Base-by-base conservation (phyloP, 2,888 invertebrate genomes). In the Eristalinus aeneus region DNA sequence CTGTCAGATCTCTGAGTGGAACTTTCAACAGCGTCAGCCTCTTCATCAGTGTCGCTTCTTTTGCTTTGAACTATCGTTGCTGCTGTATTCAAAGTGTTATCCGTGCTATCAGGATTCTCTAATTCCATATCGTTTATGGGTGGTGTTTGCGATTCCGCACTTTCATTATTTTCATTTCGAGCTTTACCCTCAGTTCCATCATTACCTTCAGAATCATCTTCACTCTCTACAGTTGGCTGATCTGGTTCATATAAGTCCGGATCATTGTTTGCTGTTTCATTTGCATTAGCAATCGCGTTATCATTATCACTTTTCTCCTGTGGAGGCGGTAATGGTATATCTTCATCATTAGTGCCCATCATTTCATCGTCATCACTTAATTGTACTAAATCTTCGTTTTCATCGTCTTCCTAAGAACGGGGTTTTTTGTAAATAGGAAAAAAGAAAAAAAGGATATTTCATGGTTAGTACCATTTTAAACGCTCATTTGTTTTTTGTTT, bases 351-450 rank as follows among this genome's bases (percentile, higher is more conserved):
- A 54, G 58, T 74, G 64, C 64, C 69, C 61, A 36, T 77, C 46
- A 58, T 73, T 36, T 91, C 91, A 63, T 93, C 92, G 83, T 91
- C 91, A 89, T 91, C 92, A 88, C 91, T 92, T 89, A 92, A 91
- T 90, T 92, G 92, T 83, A 92, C 92, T 90, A 93, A 91, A 91
- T 92, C 92, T 90, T 93, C 93, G 87, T 92, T 92, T 89, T 91
- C 91, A 88, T 92, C 93, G 89, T 94, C 94, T 86, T 94, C 93
- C 92, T 92, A 89, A 89, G 89, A 89, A 90, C 89, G 89, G 93
- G 90, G 93, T 93, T 89, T n/a, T 94, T 94, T 88, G 88, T 89
- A 88, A 90, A 90, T 90, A 90, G 90, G 90, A 90, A 94, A 92
- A 88, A 92, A 92, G 90, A 88, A 88, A 89, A 27, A 94, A 92